Evolutionary conservation across 1,140 invertebrate genomes (phyloP).

Genomic region (Nephotettix cincticeps): DNA sequence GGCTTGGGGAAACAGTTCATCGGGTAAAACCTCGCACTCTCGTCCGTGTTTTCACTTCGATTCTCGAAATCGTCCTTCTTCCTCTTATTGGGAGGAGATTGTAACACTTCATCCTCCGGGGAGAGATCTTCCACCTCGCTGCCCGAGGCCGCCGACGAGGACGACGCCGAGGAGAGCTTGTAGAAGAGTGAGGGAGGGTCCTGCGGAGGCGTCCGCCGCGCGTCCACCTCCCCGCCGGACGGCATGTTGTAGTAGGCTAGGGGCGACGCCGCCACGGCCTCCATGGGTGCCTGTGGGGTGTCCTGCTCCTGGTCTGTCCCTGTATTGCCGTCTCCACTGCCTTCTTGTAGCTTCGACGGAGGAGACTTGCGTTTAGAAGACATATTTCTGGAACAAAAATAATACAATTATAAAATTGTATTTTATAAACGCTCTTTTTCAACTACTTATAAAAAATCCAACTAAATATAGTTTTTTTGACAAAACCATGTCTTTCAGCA

Average conservation of each 20-base stretch:
- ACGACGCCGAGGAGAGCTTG: constrained; percentile 58
- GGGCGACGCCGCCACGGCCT: constrained; percentile 3
- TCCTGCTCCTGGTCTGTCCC: constrained; percentile 11
- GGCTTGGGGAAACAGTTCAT: constrained; percentile 13
- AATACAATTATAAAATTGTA: too few species aligned
- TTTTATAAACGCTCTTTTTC: too few species aligned
- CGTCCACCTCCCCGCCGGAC: constrained; percentile 9
- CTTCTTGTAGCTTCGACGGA: constrained; percentile 85
- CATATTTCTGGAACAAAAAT: constrained; percentile 75
- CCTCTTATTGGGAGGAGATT: constrained; percentile 39
- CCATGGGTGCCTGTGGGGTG: not conserved
- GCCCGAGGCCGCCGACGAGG: constrained; percentile 52
- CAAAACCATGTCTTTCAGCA: too few species aligned
- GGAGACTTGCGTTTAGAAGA: constrained; percentile 92
- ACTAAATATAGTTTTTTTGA: too few species aligned
- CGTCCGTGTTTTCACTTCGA: not conserved
- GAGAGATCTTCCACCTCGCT: constrained; percentile 56
- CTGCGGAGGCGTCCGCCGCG: constrained; percentile 29
- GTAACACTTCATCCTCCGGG: constrained; percentile 55
- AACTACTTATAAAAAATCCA: too few species aligned
- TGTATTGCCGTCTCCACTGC: constrained; percentile 41
- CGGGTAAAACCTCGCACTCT: constrained; percentile 12
- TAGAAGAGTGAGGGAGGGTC: constrained; percentile 52
- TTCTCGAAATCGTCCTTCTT: not conserved
- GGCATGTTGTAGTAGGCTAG: constrained; percentile 20